Conservation (phyloP, 2,888 invertebrate species). For the Pseudolycoriella hygida region DNA sequence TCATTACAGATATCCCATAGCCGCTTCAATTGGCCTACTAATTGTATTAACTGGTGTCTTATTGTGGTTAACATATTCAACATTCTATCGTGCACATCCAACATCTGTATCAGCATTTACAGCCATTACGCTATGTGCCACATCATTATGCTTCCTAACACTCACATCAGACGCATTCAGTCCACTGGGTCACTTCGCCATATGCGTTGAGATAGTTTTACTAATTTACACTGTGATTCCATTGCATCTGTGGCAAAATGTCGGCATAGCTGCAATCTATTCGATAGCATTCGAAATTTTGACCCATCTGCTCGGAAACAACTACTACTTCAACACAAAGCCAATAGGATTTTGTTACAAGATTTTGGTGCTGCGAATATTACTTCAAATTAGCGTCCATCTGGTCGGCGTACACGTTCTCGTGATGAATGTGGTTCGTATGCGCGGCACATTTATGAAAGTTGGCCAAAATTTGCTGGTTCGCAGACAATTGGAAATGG, state of each 20-base stretch:
- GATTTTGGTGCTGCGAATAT: constrained; percentile 47
- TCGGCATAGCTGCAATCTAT: constrained; percentile 60
- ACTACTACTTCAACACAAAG: constrained; percentile 12
- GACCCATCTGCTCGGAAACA: constrained; percentile 24
- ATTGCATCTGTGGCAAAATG: constrained; percentile 71
- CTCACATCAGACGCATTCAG: constrained; percentile 41
- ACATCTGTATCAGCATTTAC: constrained; percentile 53
- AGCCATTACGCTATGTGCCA: constrained; percentile 47
- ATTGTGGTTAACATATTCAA: constrained; percentile 53
- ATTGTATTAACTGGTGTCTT: constrained; percentile 44
- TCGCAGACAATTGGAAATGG: constrained; percentile 75
- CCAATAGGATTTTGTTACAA: constrained; percentile 36
- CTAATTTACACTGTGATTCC: constrained; percentile 88
- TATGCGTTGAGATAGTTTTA: constrained; percentile 73
- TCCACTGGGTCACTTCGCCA: constrained; percentile 64
- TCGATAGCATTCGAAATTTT: constrained; percentile 74
- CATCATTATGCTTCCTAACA: constrained; percentile 48
- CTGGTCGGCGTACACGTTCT: constrained; percentile 84
- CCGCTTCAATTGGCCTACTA: constrained; percentile 48
- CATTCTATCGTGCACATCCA: constrained; percentile 48
- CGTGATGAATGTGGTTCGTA: constrained; percentile 81
- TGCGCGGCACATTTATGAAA: constrained; percentile 93
- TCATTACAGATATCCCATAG: constrained; percentile 49
- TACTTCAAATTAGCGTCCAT: constrained; percentile 80
- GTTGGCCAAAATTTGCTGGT: constrained; percentile 86